Evolutionary conservation across 2,797 vertebrate species (phyloP).

Genomic region (Valencia hispanica): DNA sequence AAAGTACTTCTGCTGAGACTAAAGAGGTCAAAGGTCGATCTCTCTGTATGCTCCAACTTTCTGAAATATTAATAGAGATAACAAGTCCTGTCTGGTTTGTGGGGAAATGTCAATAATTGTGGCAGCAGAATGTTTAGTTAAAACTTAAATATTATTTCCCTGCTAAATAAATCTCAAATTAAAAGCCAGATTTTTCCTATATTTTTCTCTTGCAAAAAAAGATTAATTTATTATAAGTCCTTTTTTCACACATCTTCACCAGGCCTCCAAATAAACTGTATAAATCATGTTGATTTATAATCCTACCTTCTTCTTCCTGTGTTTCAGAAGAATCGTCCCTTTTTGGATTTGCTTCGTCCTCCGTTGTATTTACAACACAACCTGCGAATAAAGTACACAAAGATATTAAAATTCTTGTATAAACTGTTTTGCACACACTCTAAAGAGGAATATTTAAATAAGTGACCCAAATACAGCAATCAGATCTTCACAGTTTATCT

Average conservation of each 20-base stretch:
- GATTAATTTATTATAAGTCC: not conserved
- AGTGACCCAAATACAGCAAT: too few species aligned
- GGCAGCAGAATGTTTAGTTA: too few species aligned
- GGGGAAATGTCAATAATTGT: too few species aligned
- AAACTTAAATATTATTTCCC: too few species aligned
- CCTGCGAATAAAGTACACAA: not conserved
- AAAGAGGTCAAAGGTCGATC: too few species aligned
- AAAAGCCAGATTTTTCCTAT: too few species aligned
- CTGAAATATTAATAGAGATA: too few species aligned
- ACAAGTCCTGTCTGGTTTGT: not conserved
- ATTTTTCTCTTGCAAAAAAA: not conserved
- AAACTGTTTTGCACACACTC: not conserved
- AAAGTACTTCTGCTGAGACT: too few species aligned
- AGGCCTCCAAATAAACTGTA: not conserved
- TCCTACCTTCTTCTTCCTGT: conserved; percentile 46
- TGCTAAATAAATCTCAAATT: too few species aligned
- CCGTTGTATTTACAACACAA: conserved; percentile 30
- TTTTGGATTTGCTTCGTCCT: conserved; percentile 17
- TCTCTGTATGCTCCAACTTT: too few species aligned
- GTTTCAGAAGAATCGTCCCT: conserved; percentile 2
- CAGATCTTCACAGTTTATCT: not conserved
- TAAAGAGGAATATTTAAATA: too few species aligned
- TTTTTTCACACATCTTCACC: not conserved
- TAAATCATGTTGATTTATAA: not conserved
- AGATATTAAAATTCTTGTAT: conserved; percentile 3